Conservation (phyloP, 2,888 invertebrate species). For the Labia minor region DNA sequence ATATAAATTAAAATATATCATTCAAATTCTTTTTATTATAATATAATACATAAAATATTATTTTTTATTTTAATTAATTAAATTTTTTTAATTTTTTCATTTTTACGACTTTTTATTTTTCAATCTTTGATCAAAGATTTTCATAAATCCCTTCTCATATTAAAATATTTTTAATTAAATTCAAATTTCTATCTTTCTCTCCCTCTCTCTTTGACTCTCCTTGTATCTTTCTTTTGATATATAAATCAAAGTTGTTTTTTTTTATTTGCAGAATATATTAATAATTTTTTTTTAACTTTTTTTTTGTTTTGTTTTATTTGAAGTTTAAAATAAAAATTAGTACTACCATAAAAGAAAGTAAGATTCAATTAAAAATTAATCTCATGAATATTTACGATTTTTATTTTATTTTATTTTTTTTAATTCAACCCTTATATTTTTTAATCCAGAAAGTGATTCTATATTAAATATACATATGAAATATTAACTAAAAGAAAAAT, state of each 20-base stretch:
- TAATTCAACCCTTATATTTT: too few species aligned
- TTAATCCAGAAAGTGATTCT: too few species aligned
- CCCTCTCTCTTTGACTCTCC: background rate
- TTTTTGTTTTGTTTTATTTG: background rate
- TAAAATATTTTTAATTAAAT: background rate
- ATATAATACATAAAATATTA: too few species aligned
- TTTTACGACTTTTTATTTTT: background rate
- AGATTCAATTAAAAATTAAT: background rate
- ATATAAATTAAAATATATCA: too few species aligned
- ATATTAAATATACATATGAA: too few species aligned
- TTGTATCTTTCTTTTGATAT: background rate
- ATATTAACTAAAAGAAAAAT: too few species aligned
- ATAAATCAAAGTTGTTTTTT: slow-evolving; percentile 1
- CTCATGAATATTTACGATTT: background rate
- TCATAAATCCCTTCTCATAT: background rate
- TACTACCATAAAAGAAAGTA: background rate
- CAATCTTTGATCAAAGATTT: background rate
- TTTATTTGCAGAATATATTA: background rate
- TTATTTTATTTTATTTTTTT: background rate
- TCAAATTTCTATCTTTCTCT: background rate
- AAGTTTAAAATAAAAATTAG: background rate
- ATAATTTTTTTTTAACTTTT: background rate
- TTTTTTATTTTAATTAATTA: too few species aligned
- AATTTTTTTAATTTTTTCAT: too few species aligned
- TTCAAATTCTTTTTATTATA: too few species aligned